Percentiles rank a stretch among this genome's conserved stretches.
Evolutionary conservation across 1,140 invertebrate species (phyloP).

Genomic region (Telenomus remus): DNA sequence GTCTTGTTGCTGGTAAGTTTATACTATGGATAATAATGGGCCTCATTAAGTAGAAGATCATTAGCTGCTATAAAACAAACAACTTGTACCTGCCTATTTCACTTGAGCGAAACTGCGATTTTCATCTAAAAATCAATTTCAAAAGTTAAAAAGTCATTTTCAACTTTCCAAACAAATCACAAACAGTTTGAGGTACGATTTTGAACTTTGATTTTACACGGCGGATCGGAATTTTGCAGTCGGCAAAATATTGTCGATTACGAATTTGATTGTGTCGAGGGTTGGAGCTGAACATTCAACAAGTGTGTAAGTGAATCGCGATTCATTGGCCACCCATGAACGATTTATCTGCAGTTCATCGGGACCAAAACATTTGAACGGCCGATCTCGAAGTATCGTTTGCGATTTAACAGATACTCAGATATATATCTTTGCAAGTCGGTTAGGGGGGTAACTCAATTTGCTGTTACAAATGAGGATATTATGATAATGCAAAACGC

Average conservation of each 20-base stretch:
- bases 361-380: constrained; percentile 25
- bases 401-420: constrained; percentile 56
- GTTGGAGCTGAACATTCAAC: too few species aligned
- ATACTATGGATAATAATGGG: constrained; percentile 49
- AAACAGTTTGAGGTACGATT: too few species aligned
- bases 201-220: too few species aligned
- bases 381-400: constrained; percentile 50
- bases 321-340: constrained; percentile 52
- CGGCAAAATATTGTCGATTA: too few species aligned
- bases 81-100: constrained; percentile 13
- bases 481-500: constrained; percentile 72
- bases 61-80: constrained; percentile 36
- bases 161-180: too few species aligned
- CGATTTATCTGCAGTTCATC: constrained; percentile 51
- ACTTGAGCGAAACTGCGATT: constrained; percentile 16
- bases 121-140: constrained; percentile 10
- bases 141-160: too few species aligned
- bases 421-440: constrained; percentile 55
- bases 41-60: constrained; percentile 57
- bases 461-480: constrained; percentile 75
- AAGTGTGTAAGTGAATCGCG: constrained; percentile 16
- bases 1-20: constrained; percentile 57
- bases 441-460: constrained; percentile 72
- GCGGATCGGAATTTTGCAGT: too few species aligned
- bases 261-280: too few species aligned